phyloP scores from a whole-genome alignment of 1,140 invertebrate species.

The Akabosia matsudoensis region DNA sequence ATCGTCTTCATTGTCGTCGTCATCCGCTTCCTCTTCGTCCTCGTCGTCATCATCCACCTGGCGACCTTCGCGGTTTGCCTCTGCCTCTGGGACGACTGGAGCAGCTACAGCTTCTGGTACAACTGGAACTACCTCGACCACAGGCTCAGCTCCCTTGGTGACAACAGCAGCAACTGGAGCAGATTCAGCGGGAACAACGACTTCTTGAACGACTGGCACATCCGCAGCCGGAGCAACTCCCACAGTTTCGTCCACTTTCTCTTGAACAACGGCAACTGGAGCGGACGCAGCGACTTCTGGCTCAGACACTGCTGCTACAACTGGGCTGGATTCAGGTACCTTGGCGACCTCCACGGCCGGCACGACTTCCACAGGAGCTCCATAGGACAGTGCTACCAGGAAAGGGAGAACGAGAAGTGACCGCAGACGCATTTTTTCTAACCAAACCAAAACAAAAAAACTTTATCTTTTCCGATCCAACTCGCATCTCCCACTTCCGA shows the following conservation, averaged over 20 bases:
- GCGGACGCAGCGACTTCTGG: not conserved
- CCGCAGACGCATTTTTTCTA: conserved; percentile 41
- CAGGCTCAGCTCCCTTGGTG: not conserved
- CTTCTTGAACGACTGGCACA: conserved; percentile 1
- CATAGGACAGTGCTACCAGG: conserved; percentile 28
- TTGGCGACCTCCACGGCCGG: conserved; percentile 9
- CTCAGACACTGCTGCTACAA: not conserved
- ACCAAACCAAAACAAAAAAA: not conserved
- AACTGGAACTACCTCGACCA: not conserved
- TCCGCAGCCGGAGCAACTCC: not conserved
- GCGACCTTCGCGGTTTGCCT: conserved; percentile 30
- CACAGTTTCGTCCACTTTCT: not conserved
- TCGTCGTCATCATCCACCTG: conserved; percentile 39
- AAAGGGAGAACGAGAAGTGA: conserved; percentile 33
- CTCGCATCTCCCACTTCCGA: too few species aligned
- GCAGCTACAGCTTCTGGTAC: not conserved
- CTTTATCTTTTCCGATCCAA: too few species aligned
- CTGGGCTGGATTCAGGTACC: conserved; percentile 15
- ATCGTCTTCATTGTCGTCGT: conserved; percentile 38
- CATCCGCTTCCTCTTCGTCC: conserved; percentile 38
- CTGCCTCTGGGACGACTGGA: not conserved
- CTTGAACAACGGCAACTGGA: not conserved
- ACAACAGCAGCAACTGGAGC: not conserved
- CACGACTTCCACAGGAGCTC: conserved; percentile 35
- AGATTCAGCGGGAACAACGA: too few species aligned